Conservation (phyloP, 2,888 invertebrate species). For the Oscheius sp. region DNA sequence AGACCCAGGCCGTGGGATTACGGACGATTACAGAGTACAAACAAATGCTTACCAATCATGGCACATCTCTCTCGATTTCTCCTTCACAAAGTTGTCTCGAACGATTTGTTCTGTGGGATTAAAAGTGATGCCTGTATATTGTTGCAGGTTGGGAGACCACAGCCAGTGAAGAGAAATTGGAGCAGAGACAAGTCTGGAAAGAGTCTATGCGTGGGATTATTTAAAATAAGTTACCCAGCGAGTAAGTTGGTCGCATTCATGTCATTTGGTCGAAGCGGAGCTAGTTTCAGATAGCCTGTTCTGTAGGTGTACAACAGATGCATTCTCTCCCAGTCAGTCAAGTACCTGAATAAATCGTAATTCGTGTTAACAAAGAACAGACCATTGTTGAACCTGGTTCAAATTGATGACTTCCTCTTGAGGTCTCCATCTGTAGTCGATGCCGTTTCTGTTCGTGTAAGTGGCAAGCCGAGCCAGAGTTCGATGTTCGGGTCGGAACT, state of each 20-base stretch:
- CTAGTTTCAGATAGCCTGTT: slow-evolving; percentile 71
- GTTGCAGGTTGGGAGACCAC: slow-evolving; percentile 66
- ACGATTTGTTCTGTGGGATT: slow-evolving; percentile 43
- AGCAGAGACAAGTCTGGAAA: slow-evolving; percentile 66
- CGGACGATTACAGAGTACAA: neutral
- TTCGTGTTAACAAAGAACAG: neutral
- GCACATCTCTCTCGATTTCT: slow-evolving; percentile 72
- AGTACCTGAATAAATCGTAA: slow-evolving; percentile 67
- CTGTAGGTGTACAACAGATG: slow-evolving; percentile 70
- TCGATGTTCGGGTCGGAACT: slow-evolving; percentile 72
- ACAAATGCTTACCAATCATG: slow-evolving; percentile 63
- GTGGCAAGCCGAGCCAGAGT: slow-evolving; percentile 67
- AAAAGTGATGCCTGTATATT: slow-evolving; percentile 59
- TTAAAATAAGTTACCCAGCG: slow-evolving; percentile 55
- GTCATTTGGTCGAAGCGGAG: slow-evolving; percentile 69
- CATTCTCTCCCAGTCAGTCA: slow-evolving; percentile 72
- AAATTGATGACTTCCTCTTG: slow-evolving; percentile 72
- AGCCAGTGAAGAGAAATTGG: slow-evolving; percentile 73
- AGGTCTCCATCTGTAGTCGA: slow-evolving; percentile 68
- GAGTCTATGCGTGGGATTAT: neutral
- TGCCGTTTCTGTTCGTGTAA: slow-evolving; percentile 66
- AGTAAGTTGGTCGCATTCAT: slow-evolving; percentile 62
- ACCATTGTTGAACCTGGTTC: slow-evolving; percentile 57
- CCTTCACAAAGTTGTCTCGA: slow-evolving; percentile 58
- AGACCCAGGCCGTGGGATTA: neutral